Percentiles rank a stretch among this genome's conserved stretches.
phyloP scores from a whole-genome alignment of 53 echinoderm and acorn worm genomes.

The Temnopleurus reevesii region DNA sequence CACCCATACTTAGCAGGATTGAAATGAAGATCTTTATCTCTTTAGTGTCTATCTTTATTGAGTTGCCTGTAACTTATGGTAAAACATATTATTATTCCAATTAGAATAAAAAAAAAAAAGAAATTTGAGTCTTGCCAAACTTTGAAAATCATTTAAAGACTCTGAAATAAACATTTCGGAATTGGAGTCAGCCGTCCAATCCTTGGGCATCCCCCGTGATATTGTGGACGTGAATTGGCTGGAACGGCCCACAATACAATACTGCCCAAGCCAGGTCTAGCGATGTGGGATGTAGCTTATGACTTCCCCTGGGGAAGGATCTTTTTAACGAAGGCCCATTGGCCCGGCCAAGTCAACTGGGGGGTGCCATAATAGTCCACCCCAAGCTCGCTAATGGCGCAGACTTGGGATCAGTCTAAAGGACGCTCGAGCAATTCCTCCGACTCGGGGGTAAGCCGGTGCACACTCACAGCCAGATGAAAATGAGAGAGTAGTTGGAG shows the following conservation, averaged over 20 bases:
- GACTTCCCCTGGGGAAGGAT: too few species aligned
- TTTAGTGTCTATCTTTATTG: too few species aligned
- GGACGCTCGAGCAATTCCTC: background rate
- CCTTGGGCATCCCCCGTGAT: constrained; percentile 18
- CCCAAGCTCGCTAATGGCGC: background rate
- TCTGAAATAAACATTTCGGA: background rate
- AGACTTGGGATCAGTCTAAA: background rate
- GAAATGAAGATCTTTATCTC: too few species aligned
- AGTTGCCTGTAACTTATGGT: too few species aligned
- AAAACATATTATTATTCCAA: too few species aligned
- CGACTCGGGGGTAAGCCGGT: background rate
- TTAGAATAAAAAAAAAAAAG: too few species aligned
- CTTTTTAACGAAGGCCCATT: background rate
- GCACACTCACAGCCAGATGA: background rate
- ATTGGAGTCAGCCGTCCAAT: constrained; percentile 27
- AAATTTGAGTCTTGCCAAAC: too few species aligned
- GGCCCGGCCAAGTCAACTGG: background rate
- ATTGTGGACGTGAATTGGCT: constrained; percentile 51
- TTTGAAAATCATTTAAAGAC: too few species aligned
- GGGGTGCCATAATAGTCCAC: background rate
- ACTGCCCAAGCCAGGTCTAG: too few species aligned
- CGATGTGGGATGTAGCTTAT: too few species aligned
- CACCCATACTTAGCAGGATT: too few species aligned
- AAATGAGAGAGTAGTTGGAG: background rate
- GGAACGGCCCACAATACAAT: constrained; percentile 26